Evolutionary conservation across 2,797 vertebrate genomes (phyloP), one percentile per base, ranked within the genome.

Genomic region (Babyrousa celebensis): DNA sequence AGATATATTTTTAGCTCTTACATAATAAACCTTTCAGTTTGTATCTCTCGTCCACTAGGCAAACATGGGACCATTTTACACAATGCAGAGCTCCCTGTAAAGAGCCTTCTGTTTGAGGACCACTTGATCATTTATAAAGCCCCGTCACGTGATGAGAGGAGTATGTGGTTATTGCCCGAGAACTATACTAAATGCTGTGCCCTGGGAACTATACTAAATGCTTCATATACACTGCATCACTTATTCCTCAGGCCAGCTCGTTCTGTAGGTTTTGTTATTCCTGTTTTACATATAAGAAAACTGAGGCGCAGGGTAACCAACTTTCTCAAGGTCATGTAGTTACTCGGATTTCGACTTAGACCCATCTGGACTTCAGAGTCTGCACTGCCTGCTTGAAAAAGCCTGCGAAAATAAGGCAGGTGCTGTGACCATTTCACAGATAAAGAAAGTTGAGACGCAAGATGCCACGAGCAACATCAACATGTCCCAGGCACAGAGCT

Each of bases 1-100:
- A 36, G 54, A 52, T 83, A 25, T 72, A 68, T 65, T 65, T 88
- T 68, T 71, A 56, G 58, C 36, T 89, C 86, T 92, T 21, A 23
- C 18, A 20, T 78, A 75, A 75, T 78, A 75, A 75, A 87, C n/a
- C 27, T 85, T 79, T 95, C 43, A 25, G 18, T 87, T 79, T 89
- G 29, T 75, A 1, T 68, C 15, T 72, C 6, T 32, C 43, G 36
- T 67, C 70, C n/a, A 23, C 74, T 65, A 71, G 63, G 72, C 20
- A 29, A 65, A 56, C 25, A 29, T 23, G 40, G 75, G 40, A 40
- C 18, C 52, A 12, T 56, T 82, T 92, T 83, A 62, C 29, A n/a
- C 32, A 68, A 1, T 8, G 12, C 21, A 58, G 54, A 65, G 27
- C 48, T 77, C 67, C 80, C 56, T 82, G 32, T 77, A 63, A 95